These are phyloP conservation scores for Cryptus viduatorius DNA, from an alignment of 2,888 invertebrate genomes.

Conservation along the genomic window DNA sequence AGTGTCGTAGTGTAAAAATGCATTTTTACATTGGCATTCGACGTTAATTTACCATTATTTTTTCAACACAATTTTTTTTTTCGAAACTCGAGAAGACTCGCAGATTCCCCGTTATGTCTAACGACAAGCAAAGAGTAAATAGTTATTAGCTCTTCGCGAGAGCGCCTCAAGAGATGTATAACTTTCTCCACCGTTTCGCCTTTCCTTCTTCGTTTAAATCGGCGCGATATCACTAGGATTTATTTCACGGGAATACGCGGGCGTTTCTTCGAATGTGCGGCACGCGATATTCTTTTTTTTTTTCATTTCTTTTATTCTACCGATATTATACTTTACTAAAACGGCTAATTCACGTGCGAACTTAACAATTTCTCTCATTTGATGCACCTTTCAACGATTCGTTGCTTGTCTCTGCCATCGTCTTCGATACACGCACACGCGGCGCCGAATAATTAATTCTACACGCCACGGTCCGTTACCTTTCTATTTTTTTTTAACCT, in stretches of 20 bases:
- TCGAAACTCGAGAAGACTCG: not conserved
- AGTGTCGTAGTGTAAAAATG: too few relatives aligned
- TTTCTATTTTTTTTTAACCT: too few relatives aligned
- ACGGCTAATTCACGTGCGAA: not conserved
- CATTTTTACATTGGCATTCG: too few relatives aligned
- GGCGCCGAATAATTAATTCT: not conserved
- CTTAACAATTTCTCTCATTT: not conserved
- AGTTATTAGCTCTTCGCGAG: constrained; percentile 54
- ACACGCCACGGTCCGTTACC: not conserved
- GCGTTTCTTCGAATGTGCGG: not conserved
- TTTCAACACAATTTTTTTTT: not conserved
- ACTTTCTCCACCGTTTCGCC: constrained; percentile 55
- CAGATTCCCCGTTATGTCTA: not conserved
- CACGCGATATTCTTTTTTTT: not conserved
- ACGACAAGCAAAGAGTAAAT: constrained; percentile 28
- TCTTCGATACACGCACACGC: not conserved
- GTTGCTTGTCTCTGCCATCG: not conserved
- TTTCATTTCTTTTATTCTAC: not conserved
- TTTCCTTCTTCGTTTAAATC: constrained; percentile 53
- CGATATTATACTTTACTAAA: not conserved
- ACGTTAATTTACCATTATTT: too few relatives aligned
- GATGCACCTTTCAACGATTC: not conserved
- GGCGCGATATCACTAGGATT: not conserved
- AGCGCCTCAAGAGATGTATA: constrained; percentile 59
- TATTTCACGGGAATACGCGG: not conserved